Evolutionary conservation across 2,888 invertebrate species (phyloP).

Genomic region (Eilema depressum): DNA sequence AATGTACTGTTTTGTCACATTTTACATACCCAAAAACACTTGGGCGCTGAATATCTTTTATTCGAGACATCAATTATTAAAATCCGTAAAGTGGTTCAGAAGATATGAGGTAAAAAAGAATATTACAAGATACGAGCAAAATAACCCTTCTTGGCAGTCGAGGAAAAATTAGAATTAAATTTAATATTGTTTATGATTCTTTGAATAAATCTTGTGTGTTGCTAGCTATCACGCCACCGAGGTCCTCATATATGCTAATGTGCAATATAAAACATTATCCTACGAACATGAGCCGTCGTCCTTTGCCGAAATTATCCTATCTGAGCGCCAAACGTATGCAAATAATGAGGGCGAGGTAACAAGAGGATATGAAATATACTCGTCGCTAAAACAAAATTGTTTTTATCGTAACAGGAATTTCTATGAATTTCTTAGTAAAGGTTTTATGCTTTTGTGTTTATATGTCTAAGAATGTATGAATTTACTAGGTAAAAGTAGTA

Average conservation of each 20-base stretch:
- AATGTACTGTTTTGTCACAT: too few species aligned
- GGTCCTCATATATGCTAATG: conserved; percentile 2
- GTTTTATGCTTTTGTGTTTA: neutral
- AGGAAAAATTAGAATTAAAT: neutral
- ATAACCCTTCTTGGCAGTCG: too few species aligned
- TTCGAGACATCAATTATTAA: too few species aligned
- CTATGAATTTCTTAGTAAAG: conserved; percentile 20
- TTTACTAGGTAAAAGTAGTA: too few species aligned
- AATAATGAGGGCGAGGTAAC: conserved; percentile 24
- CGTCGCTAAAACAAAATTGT: conserved; percentile 32
- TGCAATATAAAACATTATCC: conserved; percentile 4
- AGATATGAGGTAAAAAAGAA: too few species aligned
- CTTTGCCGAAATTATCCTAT: conserved; percentile 29
- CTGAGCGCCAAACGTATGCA: conserved; percentile 36
- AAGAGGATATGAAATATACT: conserved; percentile 11
- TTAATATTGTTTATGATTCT: neutral
- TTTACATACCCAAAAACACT: too few species aligned
- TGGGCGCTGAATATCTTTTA: too few species aligned
- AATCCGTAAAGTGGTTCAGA: too few species aligned
- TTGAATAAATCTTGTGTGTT: neutral
- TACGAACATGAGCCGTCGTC: neutral
- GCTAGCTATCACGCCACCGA: neutral
- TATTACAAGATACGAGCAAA: too few species aligned
- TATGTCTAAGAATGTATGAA: too few species aligned
- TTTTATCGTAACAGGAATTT: conserved; percentile 28